phyloP scores from a whole-genome alignment of 2,888 invertebrate species.

The Caenorhabditis drosophilae region DNA sequence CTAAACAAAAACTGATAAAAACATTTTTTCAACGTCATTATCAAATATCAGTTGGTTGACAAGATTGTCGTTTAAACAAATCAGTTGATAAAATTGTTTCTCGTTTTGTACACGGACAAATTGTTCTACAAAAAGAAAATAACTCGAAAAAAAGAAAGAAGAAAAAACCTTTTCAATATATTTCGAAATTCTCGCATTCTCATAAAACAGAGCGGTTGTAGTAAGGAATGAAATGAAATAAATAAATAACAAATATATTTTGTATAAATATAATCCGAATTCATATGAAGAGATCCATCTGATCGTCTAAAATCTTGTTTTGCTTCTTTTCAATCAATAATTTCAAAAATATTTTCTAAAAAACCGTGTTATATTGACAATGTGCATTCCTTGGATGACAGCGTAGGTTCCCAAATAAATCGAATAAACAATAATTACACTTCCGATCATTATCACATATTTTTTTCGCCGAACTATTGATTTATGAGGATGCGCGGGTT shows the following conservation, averaged over 20 bases:
- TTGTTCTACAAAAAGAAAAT: slow-evolving; percentile 15
- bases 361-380: slow-evolving; percentile 37
- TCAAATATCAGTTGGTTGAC: slow-evolving; percentile 34
- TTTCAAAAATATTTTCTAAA: slow-evolving; percentile 2
- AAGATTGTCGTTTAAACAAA: slow-evolving; percentile 16
- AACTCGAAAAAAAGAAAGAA: neutral
- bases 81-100: slow-evolving; percentile 27
- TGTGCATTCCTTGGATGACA: slow-evolving; percentile 48
- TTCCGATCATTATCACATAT: slow-evolving; percentile 59
- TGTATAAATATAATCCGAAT: slow-evolving; percentile 25
- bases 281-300: slow-evolving; percentile 14
- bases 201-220: slow-evolving; percentile 60
- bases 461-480: slow-evolving; percentile 46
- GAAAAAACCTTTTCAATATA: slow-evolving; percentile 40
- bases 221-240: slow-evolving; percentile 53
- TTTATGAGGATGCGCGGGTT: slow-evolving; percentile 27
- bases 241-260: slow-evolving; percentile 49
- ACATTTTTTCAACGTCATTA: too few relatives aligned
- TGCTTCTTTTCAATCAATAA: too few relatives aligned
- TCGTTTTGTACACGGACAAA: slow-evolving; percentile 17
- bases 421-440: slow-evolving; percentile 55
- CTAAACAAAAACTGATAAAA: too few relatives aligned
- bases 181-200: slow-evolving; percentile 56
- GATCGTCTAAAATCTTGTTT: slow-evolving; percentile 16
- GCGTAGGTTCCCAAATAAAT: slow-evolving; percentile 54